Evolutionary conservation across 2,888 invertebrate species (phyloP).

Genomic region (Parochlus steinenii): DNA sequence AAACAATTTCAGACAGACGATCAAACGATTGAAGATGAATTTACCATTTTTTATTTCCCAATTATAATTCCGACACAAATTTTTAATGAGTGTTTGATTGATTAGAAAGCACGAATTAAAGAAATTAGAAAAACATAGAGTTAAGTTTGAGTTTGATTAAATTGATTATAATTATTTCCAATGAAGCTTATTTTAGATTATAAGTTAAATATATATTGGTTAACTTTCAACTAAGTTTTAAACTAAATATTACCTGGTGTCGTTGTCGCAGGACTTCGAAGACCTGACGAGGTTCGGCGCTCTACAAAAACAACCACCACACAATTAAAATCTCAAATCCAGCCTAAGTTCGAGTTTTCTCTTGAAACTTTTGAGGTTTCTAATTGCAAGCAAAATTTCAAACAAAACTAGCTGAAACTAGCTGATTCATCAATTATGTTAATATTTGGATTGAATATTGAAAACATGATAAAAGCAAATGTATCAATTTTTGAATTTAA

Average conservation of each 20-base stretch:
- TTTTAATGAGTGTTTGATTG: too few species aligned
- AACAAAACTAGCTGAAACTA: too few species aligned
- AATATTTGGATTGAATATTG: too few species aligned
- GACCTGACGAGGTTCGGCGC: conserved; percentile 19
- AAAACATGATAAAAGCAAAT: too few species aligned
- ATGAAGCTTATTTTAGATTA: not conserved
- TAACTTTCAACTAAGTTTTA: not conserved
- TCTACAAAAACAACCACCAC: conserved; percentile 14
- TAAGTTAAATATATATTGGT: not conserved
- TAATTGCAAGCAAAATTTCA: too few species aligned
- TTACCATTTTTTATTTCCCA: conserved; percentile 11
- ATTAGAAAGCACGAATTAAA: too few species aligned
- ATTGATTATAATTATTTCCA: not conserved
- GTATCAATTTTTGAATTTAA: too few species aligned
- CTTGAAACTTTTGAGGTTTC: too few species aligned
- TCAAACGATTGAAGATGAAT: conserved; percentile 4
- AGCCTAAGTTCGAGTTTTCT: too few species aligned
- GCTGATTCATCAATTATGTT: too few species aligned
- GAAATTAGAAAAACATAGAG: too few species aligned
- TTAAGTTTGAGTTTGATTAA: not conserved
- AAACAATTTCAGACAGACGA: conserved; percentile 1
- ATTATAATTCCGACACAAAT: too few species aligned
- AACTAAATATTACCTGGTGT: conserved; percentile 18
- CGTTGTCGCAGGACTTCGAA: conserved; percentile 19
- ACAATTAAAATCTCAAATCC: not conserved